phyloP scores from a whole-genome alignment of 2,113 vertebrate genomes.

The Lepisosteus oculatus region DNA sequence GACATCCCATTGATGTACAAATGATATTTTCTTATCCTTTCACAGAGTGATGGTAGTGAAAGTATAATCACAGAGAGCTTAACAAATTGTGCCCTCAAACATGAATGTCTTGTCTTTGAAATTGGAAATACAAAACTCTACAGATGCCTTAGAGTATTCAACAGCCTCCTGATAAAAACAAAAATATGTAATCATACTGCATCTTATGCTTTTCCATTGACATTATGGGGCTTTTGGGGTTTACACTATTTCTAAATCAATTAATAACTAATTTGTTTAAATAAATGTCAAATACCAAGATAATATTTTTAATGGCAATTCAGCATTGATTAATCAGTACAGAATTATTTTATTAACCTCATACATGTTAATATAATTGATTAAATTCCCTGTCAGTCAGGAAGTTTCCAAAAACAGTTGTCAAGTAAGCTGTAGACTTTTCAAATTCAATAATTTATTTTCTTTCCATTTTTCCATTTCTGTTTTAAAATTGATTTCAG shows the following conservation, averaged over 20 bases:
- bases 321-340: too few species aligned
- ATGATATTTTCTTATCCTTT: too few species aligned
- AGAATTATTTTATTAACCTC: too few species aligned
- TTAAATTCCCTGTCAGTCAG: too few species aligned
- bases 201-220: conserved; percentile 7
- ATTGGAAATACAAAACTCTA: conserved; percentile 13
- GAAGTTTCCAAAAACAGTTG: too few species aligned
- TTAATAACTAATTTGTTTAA: conserved; percentile 13
- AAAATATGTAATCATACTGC: neutral
- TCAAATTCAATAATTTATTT: too few species aligned
- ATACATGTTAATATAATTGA: too few species aligned
- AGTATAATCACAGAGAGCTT: neutral
- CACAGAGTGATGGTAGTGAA: conserved; percentile 7
- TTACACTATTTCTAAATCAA: neutral
- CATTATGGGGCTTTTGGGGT: conserved; percentile 3
- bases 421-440: too few species aligned
- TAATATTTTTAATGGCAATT: too few species aligned
- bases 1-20: too few species aligned
- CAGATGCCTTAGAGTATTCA: neutral
- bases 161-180: conserved; percentile 5
- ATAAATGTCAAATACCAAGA: conserved; percentile 15
- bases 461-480: too few species aligned
- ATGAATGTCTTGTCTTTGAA: conserved; percentile 11
- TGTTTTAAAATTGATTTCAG: too few species aligned
- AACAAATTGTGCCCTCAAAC: conserved; percentile 16